Base-by-base conservation (phyloP, 2,113 vertebrate species). In the Rousettus leschenaultii region DNA sequence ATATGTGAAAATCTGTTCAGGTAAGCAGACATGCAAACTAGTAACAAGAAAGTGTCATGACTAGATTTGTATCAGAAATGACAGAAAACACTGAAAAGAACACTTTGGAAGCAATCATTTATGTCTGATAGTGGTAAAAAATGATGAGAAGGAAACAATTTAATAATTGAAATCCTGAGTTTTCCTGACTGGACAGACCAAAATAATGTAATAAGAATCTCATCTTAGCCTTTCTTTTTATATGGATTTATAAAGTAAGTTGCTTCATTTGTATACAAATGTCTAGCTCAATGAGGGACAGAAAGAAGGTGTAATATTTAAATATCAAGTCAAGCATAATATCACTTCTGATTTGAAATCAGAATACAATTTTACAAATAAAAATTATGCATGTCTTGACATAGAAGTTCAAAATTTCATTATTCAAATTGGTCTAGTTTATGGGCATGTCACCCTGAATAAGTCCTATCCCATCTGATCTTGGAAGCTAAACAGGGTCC, bases 81-180 rank as follows among this genome's bases (percentile, higher is more conserved):
- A 94, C 71, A 51, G 55, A 83, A 66, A 91, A 86, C 45, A 92
- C 40, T 68, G 83, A 93, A 33, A 79, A 84, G 51, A 94, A 79
- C 70, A 84, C 63, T 94, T 93, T 33, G 89, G 78, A 93, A 88
- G 57, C 40, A 96, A 63, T 71, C 95, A 77, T 86, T 91, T 91
- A 30, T 80, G 59, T 89, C 86, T 96, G 79, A 78, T 51, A 55
- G 28, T 66, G 12, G 51, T 79, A 59, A 95, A 75, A 95, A 93
- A 92, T 65, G 88, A 95, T 77, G 79, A 93, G 80, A 96, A 33
- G 28, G 59, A 70, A 93, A 93, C 59, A 97, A 96, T 94, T 95
- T 83, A n/a, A 70, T 75, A 93, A 95, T 91, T 89, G 93, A 91
- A 94, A 66, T 82, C 79, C 95, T 97, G 89, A 94, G 89, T 94